phyloP scores from a whole-genome alignment of 2,797 vertebrate species.

The Cyclura pinguis region DNA sequence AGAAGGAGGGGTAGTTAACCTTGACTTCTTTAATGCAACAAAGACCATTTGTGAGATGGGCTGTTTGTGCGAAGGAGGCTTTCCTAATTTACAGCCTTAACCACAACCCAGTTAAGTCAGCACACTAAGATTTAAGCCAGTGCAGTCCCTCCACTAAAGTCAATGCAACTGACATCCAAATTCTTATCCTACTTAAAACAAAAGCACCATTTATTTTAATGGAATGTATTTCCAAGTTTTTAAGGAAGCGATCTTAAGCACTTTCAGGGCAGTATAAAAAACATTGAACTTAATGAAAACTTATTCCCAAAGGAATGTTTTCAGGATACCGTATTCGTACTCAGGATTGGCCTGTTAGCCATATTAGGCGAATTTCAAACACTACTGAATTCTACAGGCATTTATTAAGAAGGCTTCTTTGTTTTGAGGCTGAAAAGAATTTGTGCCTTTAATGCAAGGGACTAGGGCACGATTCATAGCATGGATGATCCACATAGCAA shows the following conservation, averaged over 20 bases:
- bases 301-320: not conserved
- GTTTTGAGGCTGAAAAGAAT: not conserved
- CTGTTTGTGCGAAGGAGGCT: not conserved
- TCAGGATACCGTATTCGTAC: not conserved
- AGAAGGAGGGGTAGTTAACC: not conserved
- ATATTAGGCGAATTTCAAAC: not conserved
- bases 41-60: not conserved
- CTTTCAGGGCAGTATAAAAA: no score
- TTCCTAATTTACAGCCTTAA: not conserved
- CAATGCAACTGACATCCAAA: not conserved
- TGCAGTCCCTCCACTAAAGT: no score
- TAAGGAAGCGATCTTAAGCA: not conserved
- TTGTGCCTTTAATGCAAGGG: not conserved
- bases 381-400: not conserved
- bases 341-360: no score
- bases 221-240: not conserved
- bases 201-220: not conserved
- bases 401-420: not conserved
- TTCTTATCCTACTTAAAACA: not conserved
- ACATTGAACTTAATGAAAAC: not conserved
- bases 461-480: not conserved
- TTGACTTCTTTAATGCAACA: not conserved
- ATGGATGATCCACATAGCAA: not conserved
- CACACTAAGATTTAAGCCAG: not conserved
- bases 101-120: constrained; percentile 5